A percentile compares a stretch with the other conserved stretches of the same genome.
phyloP scores from a whole-genome alignment of 1,140 invertebrate genomes.

The Bombus waltoni region DNA sequence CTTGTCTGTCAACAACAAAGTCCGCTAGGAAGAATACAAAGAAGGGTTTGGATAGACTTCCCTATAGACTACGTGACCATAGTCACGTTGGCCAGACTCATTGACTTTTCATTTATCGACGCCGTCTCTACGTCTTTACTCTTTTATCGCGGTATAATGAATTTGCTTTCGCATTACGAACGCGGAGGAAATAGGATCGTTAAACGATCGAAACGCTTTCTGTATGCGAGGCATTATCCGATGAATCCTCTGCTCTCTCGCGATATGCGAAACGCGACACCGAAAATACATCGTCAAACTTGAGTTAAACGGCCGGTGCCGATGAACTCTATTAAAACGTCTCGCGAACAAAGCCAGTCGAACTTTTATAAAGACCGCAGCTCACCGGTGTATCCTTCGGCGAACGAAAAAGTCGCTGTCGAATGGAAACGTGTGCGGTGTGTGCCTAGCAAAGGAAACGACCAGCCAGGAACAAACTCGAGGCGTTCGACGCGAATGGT shows the following conservation, averaged over 20 bases:
- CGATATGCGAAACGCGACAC: background rate
- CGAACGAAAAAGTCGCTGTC: background rate
- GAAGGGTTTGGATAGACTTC: background rate
- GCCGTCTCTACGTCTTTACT: background rate
- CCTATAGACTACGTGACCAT: slow-evolving; percentile 49
- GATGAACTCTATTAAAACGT: slow-evolving; percentile 7
- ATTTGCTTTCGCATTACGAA: slow-evolving; percentile 42
- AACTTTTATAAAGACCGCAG: background rate
- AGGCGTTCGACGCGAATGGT: slow-evolving; percentile 16
- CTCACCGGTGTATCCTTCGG: background rate
- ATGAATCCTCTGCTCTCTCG: background rate
- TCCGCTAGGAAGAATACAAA: background rate
- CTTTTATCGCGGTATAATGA: slow-evolving; percentile 20
- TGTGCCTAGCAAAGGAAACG: background rate
- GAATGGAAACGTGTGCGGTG: background rate
- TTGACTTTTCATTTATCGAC: slow-evolving; percentile 61
- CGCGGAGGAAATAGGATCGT: slow-evolving; percentile 30
- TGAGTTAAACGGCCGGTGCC: background rate
- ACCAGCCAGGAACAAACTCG: background rate
- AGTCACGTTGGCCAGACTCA: slow-evolving; percentile 41
- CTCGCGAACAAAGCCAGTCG: background rate
- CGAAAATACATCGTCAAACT: slow-evolving; percentile 14
- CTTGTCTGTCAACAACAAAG: too few relatives aligned
- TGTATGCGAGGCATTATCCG: slow-evolving; percentile 1
- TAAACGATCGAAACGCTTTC: slow-evolving; percentile 3